Base-by-base conservation (phyloP, 2,113 vertebrate species). In the Trichechus manatus region DNA sequence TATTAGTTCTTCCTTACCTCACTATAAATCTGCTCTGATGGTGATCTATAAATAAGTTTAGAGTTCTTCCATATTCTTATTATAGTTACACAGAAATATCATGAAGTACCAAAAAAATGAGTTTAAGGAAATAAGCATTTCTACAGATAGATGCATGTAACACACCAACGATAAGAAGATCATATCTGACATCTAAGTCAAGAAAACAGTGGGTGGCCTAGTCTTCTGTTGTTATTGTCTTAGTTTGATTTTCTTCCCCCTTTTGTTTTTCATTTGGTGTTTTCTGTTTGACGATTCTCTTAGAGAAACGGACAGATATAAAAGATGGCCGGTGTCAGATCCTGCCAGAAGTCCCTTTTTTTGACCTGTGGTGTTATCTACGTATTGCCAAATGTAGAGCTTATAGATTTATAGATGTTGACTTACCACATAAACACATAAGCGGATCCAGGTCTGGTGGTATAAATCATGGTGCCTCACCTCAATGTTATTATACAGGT, bases 51-150 rank as follows among this genome's bases (percentile, higher is more conserved):
- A 80, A 78, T 68, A 78, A 83, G 31, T 53, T 91, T 77, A 61
- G 56, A 74, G 6, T 93, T 82, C 33, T 81, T 39, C 89, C 56
- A 42, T 72, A 74, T 42, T 95, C 84, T 91, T 82, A 81, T 61
- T 89, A 93, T 84, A 79, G 13, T 93, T 74, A 31, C 53, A 86
- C 4, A 36, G 75, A 95, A 53, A 89, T 84, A 42, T 75, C 23
- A 79, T 44, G 53, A 89, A 63, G 27, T 63, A 74, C 59, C 79
- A 89, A 85, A 84, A 90, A 96, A 91, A 75, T 42, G 11, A 53
- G 6, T 91, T 95, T 85, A 86, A 91, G 42, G 42, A 75, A 91
- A 84, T 68, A 75, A 75, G 39, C 74, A 47, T 56, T 56, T 83
- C 63, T 84, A n/a, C 17, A 68, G n/a, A 83, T 33, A 20, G 4